Conservation (phyloP, 2,797 vertebrate genomes). For the Leuciscus waleckii region DNA sequence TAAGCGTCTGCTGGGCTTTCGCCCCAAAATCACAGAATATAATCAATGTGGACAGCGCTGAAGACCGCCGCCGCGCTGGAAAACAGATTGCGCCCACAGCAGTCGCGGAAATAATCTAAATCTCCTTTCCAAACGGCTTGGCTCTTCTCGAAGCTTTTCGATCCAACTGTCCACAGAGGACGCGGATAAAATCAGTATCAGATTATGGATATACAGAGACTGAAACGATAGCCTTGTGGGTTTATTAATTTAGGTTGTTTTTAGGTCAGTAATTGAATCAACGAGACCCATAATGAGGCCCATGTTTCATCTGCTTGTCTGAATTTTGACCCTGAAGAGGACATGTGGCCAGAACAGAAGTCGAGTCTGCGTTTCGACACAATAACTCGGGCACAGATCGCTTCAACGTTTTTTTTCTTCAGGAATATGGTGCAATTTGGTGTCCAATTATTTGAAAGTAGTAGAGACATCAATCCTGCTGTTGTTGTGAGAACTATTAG, state of each 20-base stretch:
- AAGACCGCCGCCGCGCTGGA: conserved; percentile 1
- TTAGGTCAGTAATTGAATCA: conserved; percentile 38
- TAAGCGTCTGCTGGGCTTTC: conserved; percentile 3
- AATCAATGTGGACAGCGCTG: conserved; percentile 31
- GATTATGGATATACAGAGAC: conserved; percentile 22
- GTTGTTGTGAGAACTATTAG: not conserved
- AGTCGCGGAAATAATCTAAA: conserved; percentile 1
- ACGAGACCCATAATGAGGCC: not conserved
- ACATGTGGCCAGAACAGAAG: conserved; percentile 6
- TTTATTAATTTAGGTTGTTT: conserved; percentile 30
- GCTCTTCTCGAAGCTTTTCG: not conserved
- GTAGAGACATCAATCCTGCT: not conserved
- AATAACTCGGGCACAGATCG: not conserved
- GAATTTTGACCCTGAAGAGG: conserved; percentile 25
- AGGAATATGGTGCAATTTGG: not conserved
- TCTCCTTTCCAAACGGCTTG: conserved; percentile 36
- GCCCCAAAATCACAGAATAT: conserved; percentile 23
- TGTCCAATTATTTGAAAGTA: not conserved
- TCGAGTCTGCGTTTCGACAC: not conserved
- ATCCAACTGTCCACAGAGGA: conserved; percentile 25
- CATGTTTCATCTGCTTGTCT: conserved; percentile 27
- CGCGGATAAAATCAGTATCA: conserved; percentile 1
- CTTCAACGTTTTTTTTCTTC: not conserved
- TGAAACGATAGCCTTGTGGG: not conserved
- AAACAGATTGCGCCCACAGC: conserved; percentile 35